Evolutionary conservation across 37 sponge, comb jelly and placozoan species (phyloP), one percentile per base, ranked within the genome.

Genomic region (Eunapius fragilis): DNA sequence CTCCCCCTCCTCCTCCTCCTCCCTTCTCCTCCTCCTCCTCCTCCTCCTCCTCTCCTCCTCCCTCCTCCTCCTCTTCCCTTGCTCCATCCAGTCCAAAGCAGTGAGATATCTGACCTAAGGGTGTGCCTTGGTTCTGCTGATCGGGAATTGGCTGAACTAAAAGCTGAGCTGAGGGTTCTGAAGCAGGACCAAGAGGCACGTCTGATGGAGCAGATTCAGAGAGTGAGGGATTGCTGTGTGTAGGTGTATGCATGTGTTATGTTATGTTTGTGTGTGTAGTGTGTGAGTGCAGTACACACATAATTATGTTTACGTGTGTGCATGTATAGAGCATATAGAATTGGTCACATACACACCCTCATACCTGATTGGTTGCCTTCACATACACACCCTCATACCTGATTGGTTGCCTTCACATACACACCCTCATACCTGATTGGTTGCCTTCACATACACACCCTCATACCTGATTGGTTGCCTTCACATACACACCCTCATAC

Each of bases 21-120:
- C n/a, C n/a, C n/a, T n/a, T n/a, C n/a, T n/a, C n/a, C n/a, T n/a
- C n/a, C n/a, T n/a, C n/a, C n/a, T n/a, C n/a, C n/a, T n/a, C n/a
- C n/a, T n/a, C n/a, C n/a, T n/a, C n/a, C n/a, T n/a, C n/a, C n/a
- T n/a, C n/a, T n/a, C n/a, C n/a, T n/a, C n/a, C n/a, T n/a, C 70
- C 35, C 70, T 6, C 4, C 13, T 45, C 69, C 32, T 35, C 10
- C 34, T 32, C 70, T 35, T 37, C 32, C 31, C 31, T 31, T 2
- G 33, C 24, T 28, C 22, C 75, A 9, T 24, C 13, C 36, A 84
- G 90, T 89, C 67, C 71, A 90, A 36, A 84, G 87, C 19, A 79
- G 87, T 76, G 94, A 93, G 31, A 87, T 89, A 47, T 23, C 68
- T 36, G 94, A 93, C 70, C 78, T 93, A 35, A 83, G 91, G 28